Base-by-base conservation (phyloP, 2,797 vertebrate species). In the Myiotriccus ornatus region DNA sequence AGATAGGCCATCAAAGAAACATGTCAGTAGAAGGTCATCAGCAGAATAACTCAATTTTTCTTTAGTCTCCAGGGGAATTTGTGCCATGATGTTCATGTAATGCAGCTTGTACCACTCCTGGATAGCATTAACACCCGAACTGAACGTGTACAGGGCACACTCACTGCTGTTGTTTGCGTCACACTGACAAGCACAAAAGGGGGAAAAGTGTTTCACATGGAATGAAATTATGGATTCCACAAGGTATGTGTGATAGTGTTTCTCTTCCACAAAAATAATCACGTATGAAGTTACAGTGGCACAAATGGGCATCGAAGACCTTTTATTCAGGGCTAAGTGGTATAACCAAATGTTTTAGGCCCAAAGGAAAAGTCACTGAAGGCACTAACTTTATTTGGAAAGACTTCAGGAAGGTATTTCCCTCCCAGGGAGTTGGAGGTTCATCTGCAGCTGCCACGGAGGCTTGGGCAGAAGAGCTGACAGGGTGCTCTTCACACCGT, bases 41-140 rank as follows among this genome's bases (percentile, higher is more conserved):
- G 97, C 97, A 7, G 98, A 97, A 55, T 98, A 98, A 87, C 98
- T 98, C 97, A 98, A 96, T 83, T 96, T 95, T 91, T 97, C 95
- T 82, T 98, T 98, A 87, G 97, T 96, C 91, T 98, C 97, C 81
- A 94, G 87, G 21, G 98, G 96, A 80, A 98, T 98, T 73, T 98
- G 98, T 6, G 98, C 98, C 97, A 98, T 98, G 97, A 98, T 98
- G 84, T 98, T 98, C 97, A 98, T 98, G 81, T 98, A 98, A 55
- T 98, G 98, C 47, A 98, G 96, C 77, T 98, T 98, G 95, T 98
- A 98, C 98, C 98, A 98, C 60, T 98, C 98, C 65, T 98, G 98
- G 93, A 98, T 98, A 74, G 98, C 98, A 1, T 98, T 98, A 67
- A 98, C 95, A 16, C 98, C 98, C 0, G 98, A 98, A 87, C 97